Conservation (phyloP, 2,888 invertebrate genomes). For the Galerucella nymphaeae region DNA sequence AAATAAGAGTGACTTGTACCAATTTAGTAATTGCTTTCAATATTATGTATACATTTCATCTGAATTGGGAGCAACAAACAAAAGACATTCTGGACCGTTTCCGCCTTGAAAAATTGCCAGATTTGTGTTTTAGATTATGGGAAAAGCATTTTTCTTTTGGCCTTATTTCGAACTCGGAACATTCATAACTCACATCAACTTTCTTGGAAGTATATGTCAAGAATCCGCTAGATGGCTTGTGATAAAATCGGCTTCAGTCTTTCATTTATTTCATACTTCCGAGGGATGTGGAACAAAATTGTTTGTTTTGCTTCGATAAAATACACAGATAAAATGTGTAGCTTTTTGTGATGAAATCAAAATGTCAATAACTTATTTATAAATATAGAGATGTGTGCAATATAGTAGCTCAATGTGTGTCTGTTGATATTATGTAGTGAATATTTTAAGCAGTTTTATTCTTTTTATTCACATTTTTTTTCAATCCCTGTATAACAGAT, state of each 20-base stretch:
- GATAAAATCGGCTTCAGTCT: slow-evolving; percentile 19
- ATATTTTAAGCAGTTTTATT: too few relatives aligned
- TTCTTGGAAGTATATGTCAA: slow-evolving; percentile 29
- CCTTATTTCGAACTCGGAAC: slow-evolving; percentile 50
- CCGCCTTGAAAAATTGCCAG: slow-evolving; percentile 54
- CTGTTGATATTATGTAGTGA: too few relatives aligned
- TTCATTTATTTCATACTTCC: background rate
- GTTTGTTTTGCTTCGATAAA: background rate
- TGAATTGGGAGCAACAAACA: slow-evolving; percentile 44
- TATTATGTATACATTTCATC: slow-evolving; percentile 38
- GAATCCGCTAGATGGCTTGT: slow-evolving; percentile 20
- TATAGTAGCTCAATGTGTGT: too few relatives aligned
- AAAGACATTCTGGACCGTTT: slow-evolving; percentile 36
- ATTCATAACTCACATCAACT: slow-evolving; percentile 59
- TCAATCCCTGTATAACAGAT: too few relatives aligned
- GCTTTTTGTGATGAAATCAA: too few relatives aligned
- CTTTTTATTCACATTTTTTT: too few relatives aligned
- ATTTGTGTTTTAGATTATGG: slow-evolving; percentile 54
- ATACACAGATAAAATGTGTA: too few relatives aligned
- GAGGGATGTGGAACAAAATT: background rate
- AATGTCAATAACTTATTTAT: too few relatives aligned
- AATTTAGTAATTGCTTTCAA: slow-evolving; percentile 53
- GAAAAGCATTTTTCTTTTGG: slow-evolving; percentile 51
- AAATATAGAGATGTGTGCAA: too few relatives aligned
- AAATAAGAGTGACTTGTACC: slow-evolving; percentile 27